Evolutionary conservation across 2,113 vertebrate genomes (phyloP), one percentile per base, ranked within the genome.

Genomic region (Polypterus bichir): DNA sequence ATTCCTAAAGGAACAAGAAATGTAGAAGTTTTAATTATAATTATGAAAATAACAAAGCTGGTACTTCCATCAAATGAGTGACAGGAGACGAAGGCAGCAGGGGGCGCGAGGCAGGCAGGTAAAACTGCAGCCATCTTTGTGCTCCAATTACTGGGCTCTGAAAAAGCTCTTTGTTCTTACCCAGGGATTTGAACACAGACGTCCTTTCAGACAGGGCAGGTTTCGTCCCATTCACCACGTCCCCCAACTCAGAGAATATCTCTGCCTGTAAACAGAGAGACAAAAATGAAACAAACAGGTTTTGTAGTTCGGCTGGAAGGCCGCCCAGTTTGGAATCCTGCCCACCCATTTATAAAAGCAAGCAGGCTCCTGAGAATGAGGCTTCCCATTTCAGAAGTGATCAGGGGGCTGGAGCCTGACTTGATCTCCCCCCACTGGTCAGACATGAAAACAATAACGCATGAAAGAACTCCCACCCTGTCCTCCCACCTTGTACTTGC

Each of bases 151-250:
- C 47, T 27, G 47, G 4, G 6, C 7, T 60, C 3, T 48, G 44
- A 49, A 60, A 48, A 49, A 11, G 8, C 52, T 48, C 4, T 49
- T 45, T 64, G 54, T 54, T 52, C 85, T 89, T 83, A 98, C 95
- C 95, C 62, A 97, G 71, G 0, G 95, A 98, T 73, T 98, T 98
- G 80, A 97, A 99, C 57, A 99, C 86, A 0, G 96, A 97, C 3
- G 90, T 99, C 78, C 89, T 92, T 70, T 93, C 90, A 74, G 80
- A 72, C 65, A 79, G 63, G 5, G 91, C 92, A 49, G 90, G 80
- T 72, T 88, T 91, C 0, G 72, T 83, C 58, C 90, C 92, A 6
- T 86, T 90, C 54, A 99, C 53, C 64, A 97, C 84, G 59, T 99
- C 94, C 61, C 96, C 95, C 11, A 99, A 80, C 73, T 99, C 96